phyloP scores from a whole-genome alignment of 2,797 vertebrate genomes.

The Cercopithecus diana region DNA sequence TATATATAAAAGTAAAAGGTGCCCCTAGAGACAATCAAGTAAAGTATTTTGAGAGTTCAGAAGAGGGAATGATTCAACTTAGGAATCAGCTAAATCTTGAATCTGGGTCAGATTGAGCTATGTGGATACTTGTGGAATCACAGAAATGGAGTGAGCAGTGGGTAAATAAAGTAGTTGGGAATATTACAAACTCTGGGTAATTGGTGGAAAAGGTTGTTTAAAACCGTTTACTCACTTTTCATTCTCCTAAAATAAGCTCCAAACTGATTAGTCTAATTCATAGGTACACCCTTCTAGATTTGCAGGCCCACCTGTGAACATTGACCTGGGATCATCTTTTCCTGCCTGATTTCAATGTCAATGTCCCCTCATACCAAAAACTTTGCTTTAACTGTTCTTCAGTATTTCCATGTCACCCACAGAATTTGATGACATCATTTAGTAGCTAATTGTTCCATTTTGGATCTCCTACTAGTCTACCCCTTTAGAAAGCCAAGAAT shows the following conservation, averaged over 20 bases:
- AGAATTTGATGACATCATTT: not conserved
- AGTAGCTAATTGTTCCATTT: not conserved
- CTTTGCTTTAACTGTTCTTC: not conserved
- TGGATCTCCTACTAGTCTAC: not conserved
- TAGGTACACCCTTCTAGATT: not conserved
- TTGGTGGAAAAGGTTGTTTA: not conserved
- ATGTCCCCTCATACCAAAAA: not conserved
- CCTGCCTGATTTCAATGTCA: not conserved
- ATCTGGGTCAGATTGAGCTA: not conserved
- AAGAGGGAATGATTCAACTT: not conserved
- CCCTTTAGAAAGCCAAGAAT: not conserved
- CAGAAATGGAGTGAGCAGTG: not conserved
- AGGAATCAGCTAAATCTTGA: not conserved
- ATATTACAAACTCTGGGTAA: not conserved
- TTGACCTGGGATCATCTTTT: not conserved
- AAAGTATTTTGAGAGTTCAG: not conserved
- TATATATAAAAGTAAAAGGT: not conserved
- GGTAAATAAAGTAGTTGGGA: not conserved
- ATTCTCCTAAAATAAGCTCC: not conserved
- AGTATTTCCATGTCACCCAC: not conserved
- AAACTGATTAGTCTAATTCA: not conserved
- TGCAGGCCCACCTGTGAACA: not conserved
- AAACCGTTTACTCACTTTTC: not conserved
- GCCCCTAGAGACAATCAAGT: not conserved
- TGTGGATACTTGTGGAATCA: not conserved